These are phyloP conservation scores for Anhinga anhinga DNA, from an alignment of 2,113 vertebrate species.

Conservation along the genomic window DNA sequence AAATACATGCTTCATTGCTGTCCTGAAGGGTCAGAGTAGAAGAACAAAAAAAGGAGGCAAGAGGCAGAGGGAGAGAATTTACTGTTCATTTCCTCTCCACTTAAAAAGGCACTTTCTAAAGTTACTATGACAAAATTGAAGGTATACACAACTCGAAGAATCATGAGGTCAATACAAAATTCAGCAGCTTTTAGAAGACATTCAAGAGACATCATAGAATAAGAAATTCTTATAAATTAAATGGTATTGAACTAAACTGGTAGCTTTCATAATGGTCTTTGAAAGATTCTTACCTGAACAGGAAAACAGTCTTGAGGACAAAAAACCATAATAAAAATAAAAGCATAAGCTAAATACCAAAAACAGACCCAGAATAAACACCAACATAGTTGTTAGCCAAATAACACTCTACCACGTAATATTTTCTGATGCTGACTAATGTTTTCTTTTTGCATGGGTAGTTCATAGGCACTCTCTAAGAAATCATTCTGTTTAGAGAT, in stretches of 20 bases:
- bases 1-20: background rate
- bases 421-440: constrained; percentile 31
- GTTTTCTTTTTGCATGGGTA: constrained; percentile 18
- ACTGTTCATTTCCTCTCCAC: background rate
- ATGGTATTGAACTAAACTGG: background rate
- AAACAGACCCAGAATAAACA: background rate
- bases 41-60: background rate
- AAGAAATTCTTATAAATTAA: background rate
- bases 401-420: background rate
- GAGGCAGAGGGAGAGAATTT: background rate
- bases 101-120: background rate
- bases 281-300: background rate
- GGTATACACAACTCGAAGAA: background rate
- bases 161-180: background rate
- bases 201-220: background rate
- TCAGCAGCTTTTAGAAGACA: background rate
- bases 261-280: background rate
- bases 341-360: background rate
- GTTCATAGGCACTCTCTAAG: constrained; percentile 11
- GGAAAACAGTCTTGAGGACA: background rate
- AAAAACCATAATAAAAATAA: background rate
- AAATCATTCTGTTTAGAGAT: constrained; percentile 37
- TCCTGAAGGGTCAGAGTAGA: background rate
- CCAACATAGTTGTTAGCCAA: background rate
- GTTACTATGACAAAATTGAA: background rate